Conservation (phyloP, 2,113 vertebrate genomes). For the Pseudopipra pipra region DNA sequence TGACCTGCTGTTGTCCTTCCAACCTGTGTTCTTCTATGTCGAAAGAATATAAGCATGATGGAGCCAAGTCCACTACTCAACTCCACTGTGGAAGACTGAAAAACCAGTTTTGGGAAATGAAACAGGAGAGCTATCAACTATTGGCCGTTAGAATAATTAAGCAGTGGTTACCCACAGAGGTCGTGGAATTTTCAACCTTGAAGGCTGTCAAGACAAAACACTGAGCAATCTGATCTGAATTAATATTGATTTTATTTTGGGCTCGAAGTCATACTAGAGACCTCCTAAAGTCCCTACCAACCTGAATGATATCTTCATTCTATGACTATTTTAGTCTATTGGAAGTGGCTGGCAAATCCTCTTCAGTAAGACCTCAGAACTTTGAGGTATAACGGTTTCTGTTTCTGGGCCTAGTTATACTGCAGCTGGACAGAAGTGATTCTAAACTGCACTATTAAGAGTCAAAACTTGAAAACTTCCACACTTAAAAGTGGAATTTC, state of each 20-base stretch:
- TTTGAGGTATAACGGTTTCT: background rate
- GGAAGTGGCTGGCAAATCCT: background rate
- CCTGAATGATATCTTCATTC: background rate
- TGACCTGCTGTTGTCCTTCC: background rate
- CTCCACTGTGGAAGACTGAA: background rate
- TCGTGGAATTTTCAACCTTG: background rate
- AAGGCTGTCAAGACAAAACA: background rate
- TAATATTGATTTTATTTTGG: background rate
- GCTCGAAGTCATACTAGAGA: background rate
- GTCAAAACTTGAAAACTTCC: background rate
- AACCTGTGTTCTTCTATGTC: accelerated
- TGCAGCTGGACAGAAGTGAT: background rate
- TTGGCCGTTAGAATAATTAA: background rate
- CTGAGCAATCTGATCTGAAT: background rate
- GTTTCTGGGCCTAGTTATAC: background rate
- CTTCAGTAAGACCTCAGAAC: background rate
- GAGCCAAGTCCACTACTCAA: background rate
- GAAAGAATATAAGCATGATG: background rate
- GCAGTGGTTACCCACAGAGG: background rate
- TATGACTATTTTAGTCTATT: background rate
- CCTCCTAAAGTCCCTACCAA: background rate
- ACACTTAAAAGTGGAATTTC: background rate
- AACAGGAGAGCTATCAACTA: background rate
- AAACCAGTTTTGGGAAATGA: background rate
- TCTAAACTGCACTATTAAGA: background rate